phyloP scores from a whole-genome alignment of 2,797 vertebrate genomes.

The Anabas testudineus region DNA sequence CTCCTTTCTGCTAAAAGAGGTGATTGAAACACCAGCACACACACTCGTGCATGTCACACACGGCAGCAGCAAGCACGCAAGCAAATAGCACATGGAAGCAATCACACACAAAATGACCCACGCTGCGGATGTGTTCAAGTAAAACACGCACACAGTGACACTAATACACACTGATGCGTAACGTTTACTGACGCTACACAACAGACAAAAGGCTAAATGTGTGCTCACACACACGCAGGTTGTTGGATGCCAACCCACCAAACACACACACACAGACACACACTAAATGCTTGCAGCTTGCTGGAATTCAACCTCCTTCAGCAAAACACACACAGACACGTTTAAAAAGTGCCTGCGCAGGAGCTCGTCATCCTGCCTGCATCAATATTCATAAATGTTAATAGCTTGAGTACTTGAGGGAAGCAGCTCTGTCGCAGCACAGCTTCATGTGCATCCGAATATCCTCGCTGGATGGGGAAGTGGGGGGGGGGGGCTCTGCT shows the following conservation, averaged over 20 bases:
- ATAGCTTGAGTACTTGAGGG: constrained; percentile 71
- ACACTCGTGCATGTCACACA: background rate
- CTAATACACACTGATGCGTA: constrained; percentile 27
- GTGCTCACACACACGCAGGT: constrained; percentile 2
- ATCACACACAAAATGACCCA: background rate
- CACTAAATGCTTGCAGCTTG: background rate
- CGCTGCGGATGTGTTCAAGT: constrained; percentile 1
- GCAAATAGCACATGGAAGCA: background rate
- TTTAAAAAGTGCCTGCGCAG: constrained; percentile 53
- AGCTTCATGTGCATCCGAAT: constrained; percentile 58
- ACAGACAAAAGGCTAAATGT: constrained; percentile 15
- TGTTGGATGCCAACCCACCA: no score
- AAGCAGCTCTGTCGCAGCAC: constrained; percentile 60
- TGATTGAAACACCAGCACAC: constrained; percentile 45
- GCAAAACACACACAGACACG: constrained; percentile 25
- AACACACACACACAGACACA: constrained; percentile 15
- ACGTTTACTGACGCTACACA: constrained; percentile 25
- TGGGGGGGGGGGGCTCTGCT: background rate
- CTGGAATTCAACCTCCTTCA: constrained; percentile 26
- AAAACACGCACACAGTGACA: constrained; percentile 10
- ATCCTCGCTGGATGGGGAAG: constrained; percentile 10
- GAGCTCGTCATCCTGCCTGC: constrained; percentile 55
- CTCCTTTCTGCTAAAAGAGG: constrained; percentile 95
- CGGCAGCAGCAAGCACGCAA: background rate
- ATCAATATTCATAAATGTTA: constrained; percentile 79